Evolutionary conservation across 2,113 vertebrate species (phyloP).

Genomic region (Mohoua ochrocephala): DNA sequence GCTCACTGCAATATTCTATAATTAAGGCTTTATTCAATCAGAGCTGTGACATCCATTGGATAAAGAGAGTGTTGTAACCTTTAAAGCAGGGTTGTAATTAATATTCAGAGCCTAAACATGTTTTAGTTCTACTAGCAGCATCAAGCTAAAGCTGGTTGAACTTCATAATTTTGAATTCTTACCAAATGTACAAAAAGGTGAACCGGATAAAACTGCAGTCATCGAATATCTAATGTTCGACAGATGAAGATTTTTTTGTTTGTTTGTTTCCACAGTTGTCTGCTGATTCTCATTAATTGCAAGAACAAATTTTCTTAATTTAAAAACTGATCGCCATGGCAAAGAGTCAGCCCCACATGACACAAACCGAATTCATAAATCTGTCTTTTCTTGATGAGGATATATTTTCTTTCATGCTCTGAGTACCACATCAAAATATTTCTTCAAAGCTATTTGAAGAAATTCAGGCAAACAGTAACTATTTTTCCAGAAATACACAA

Average conservation of each 20-base stretch:
- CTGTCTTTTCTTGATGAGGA: neutral
- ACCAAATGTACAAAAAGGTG: neutral
- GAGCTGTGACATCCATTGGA: neutral
- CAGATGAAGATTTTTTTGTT: neutral
- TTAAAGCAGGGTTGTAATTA: neutral
- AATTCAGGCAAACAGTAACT: neutral
- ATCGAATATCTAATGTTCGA: neutral
- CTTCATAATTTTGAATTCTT: neutral
- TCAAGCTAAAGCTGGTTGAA: neutral
- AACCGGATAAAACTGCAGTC: neutral
- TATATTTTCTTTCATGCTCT: neutral
- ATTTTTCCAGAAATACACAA: neutral
- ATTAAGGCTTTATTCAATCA: neutral
- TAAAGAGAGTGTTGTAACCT: neutral
- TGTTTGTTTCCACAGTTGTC: neutral
- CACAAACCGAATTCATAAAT: neutral
- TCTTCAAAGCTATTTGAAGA: neutral
- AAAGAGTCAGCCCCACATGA: neutral
- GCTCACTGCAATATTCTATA: neutral
- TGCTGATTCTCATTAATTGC: neutral
- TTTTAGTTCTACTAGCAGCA: neutral
- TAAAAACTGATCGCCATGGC: constrained; percentile 12
- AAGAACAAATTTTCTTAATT: constrained; percentile 7
- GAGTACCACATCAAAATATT: neutral
- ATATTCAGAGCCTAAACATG: neutral